Base-by-base conservation (phyloP, 2,888 invertebrate genomes). In the Craniophora ligustri region DNA sequence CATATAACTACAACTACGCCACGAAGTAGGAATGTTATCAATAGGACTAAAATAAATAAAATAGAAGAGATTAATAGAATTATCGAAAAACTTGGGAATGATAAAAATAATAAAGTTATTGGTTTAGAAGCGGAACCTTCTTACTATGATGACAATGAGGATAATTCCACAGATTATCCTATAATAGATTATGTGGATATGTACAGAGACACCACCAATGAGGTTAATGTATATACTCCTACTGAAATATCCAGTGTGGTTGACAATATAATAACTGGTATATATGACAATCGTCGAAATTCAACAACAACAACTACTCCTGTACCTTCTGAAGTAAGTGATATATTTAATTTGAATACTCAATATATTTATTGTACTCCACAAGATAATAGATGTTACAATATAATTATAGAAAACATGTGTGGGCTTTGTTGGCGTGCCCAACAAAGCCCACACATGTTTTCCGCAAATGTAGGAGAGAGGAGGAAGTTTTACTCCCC, bases 191-290 rank as follows among this genome's bases (percentile, higher is more conserved):
- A 92, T 54, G 56, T 90, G 42, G 91, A 91, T 6, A 49, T 89
- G 7, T 92, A 90, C 48, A 91, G 89, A 69, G 91, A 92, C 47
- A 89, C 88, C 0, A 90, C 88, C 0, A 87, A 88, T 54, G 91
- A 91, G 73, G 76, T 82, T 32, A 61, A 78, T 14, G 51, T 78
- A 1, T 83, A 83, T 19, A 66, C 69, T 16, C 39, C 65, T 16
- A 57, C 69, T 5, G 55, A 68, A 23, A 5, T 13, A 10, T 10
- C 23, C 0, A 14, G 44, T 3, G 14, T 18, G 5, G 0, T 19
- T 18, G 30, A 46, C 0, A 36, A 54, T 21, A 30, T 3, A 11
- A n/a, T 41, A 3, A 36, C 32, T 8, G 30, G 16, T 1, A 28
- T 15, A 14, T 19, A 36, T 5, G 34, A 21, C 3, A 2, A 4